Percentiles rank a stretch among this genome's conserved stretches.
phyloP scores from a whole-genome alignment of 2,888 invertebrate species.

The Noctua janthe region DNA sequence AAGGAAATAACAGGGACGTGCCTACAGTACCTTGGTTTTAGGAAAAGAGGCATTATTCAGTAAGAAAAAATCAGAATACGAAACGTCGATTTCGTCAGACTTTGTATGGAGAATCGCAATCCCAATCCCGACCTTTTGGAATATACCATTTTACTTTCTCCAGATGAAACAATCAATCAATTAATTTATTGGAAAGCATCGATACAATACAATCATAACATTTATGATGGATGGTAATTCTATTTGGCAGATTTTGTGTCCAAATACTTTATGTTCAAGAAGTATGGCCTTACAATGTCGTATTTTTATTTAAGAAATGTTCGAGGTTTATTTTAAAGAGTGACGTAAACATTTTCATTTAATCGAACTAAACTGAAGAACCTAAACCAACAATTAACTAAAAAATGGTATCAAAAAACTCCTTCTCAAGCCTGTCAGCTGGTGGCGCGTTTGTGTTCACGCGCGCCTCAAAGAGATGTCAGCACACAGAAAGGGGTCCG shows the following conservation, averaged over 20 bases:
- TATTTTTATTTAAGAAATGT: neutral
- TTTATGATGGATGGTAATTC: neutral
- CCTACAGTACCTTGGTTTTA: no score
- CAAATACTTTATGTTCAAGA: neutral
- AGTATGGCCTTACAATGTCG: neutral
- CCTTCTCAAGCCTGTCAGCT: neutral
- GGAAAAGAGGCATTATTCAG: no score
- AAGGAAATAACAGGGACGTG: no score
- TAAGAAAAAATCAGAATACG: no score
- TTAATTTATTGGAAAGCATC: neutral
- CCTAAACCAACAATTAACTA: neutral
- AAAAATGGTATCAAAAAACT: neutral
- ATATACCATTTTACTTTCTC: neutral
- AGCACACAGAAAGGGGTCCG: no score
- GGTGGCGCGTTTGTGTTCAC: neutral
- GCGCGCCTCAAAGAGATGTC: no score
- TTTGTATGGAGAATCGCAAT: no score
- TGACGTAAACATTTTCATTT: neutral
- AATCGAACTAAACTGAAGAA: neutral
- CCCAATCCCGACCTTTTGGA: neutral
- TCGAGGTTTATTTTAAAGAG: neutral
- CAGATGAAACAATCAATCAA: neutral
- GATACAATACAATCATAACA: neutral
- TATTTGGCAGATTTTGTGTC: neutral
- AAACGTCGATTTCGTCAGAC: no score